Base-by-base conservation (phyloP, 1,140 invertebrate species). In the Temnothorax nylanderi region DNA sequence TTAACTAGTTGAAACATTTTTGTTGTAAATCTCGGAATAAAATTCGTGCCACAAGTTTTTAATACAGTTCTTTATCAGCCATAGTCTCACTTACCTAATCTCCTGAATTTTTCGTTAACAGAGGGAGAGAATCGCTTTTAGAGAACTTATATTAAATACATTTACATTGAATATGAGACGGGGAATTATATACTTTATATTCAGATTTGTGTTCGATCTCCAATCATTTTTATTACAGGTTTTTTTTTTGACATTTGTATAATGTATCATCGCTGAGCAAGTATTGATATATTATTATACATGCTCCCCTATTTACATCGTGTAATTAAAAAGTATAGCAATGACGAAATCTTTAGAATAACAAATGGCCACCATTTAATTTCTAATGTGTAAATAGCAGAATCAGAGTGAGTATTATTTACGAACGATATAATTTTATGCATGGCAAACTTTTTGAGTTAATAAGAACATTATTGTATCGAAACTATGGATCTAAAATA, bases 21-120 rank as follows among this genome's bases (percentile, higher is more conserved):
- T 94, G 94, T 95, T 95, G 93, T 95, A 94, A 95, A 93, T 94
- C 93, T 94, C 92, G 92, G 92, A 94, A 95, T 94, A 94, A 94
- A 94, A 94, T 93, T 94, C 91, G 93, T 95, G 93, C 94, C 93
- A 94, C 93, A 95, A 94, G 91, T 93, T 94, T 26, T 94, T 93
- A 95, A 94, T 93, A 86, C 88, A 87, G 65, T 91, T 91, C 69
- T 91, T 91, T 91, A 91, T 86, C 90, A 69, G 77, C 87, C 90
- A 91, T 85, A 84, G 51, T 90, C 87, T 90, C 81, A 92, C 88
- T 92, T 92, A 91, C 89, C 91, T 93, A 91, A 84, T 88, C 87
- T 89, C 90, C 69, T 65, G 18, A 54, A 65, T 51, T 71, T 64
- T 60, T 85, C 11, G n/a, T 87, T 74, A 11, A 56, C 21, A 72